Evolutionary conservation across 2,888 invertebrate genomes (phyloP), one percentile per base, ranked within the genome.

Genomic region (Blera fallax): DNA sequence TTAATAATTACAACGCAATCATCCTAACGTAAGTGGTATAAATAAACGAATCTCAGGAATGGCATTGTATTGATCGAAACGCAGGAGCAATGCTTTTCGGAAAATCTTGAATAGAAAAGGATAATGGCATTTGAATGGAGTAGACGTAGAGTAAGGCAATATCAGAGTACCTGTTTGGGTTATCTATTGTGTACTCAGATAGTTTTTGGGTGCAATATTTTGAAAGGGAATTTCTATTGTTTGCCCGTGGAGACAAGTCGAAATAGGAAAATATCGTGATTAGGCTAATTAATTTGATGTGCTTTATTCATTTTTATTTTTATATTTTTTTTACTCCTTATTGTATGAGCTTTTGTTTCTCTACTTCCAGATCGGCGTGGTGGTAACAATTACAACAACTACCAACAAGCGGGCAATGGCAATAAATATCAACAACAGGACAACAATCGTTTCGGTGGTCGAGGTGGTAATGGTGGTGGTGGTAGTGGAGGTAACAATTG

Each of bases 1-100:
- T 79, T 84, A 54, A 74, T 84, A 84, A 84, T 84, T 84, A 79
- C 83, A 79, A 79, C 69, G 83, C 83, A 84, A 84, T 84, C 79
- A 79, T 65, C 67, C 83, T 74, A 48, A 73, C 48, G 73, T 69
- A 79, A 84, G 79, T 60, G 78, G 65, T 32, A 56, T 18, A 62
- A 56, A 65, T 50, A 60, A 58, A 77, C 45, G 60, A 74, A 69
- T 32, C n/a, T n/a, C 50, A 32, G n/a, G 34, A 32, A 67, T 67
- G 34, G 45, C 40, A 70, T 76, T 76, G 67, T 74, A 73, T 80
- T 52, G 54, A 62, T 60, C 54, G 34, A 10, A n/a, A 34, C 43
- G 10, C 21, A 34, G 11, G 40, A 65, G 50, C 14, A 3, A 6
- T 62, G 45, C 14, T 48, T 27, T 56, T 56, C 27, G 56, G 34